These are phyloP conservation scores for Tetragonula clypearis DNA, from an alignment of 1,140 invertebrate genomes.

Conservation along the genomic window DNA sequence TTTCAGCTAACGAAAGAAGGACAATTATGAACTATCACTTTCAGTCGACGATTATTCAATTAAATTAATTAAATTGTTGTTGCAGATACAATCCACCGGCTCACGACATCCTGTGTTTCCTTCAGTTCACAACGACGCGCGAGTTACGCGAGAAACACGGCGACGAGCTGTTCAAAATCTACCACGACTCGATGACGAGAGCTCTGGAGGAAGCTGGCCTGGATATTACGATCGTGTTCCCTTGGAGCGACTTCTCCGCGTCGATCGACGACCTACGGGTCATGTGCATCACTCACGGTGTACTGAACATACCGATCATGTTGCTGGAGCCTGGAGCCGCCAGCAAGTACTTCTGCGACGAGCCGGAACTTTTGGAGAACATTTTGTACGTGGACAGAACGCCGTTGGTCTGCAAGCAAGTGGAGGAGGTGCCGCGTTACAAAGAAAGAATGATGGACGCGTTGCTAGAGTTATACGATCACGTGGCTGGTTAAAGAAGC, in stretches of 20 bases:
- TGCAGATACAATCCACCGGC: constrained; percentile 82
- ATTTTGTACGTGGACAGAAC: constrained; percentile 69
- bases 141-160: constrained; percentile 58
- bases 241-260: constrained; percentile 64
- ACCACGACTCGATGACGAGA: constrained; percentile 59
- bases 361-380: constrained; percentile 58
- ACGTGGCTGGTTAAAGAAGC: constrained; percentile 19
- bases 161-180: constrained; percentile 63
- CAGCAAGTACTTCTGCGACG: constrained; percentile 66
- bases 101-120: constrained; percentile 80
- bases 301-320: constrained; percentile 71
- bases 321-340: constrained; percentile 62
- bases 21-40: no score
- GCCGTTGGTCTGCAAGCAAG: constrained; percentile 63
- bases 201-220: constrained; percentile 55
- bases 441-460: constrained; percentile 63
- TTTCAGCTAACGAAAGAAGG: no score
- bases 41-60: background rate
- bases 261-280: constrained; percentile 66
- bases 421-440: constrained; percentile 56
- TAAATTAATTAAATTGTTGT: background rate
- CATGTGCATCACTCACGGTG: constrained; percentile 64
- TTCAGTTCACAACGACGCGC: constrained; percentile 71
- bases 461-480: constrained; percentile 67
- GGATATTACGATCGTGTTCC: constrained; percentile 53